Conservation (phyloP, 2,797 vertebrate species). For the Cercopithecus petaurista region DNA sequence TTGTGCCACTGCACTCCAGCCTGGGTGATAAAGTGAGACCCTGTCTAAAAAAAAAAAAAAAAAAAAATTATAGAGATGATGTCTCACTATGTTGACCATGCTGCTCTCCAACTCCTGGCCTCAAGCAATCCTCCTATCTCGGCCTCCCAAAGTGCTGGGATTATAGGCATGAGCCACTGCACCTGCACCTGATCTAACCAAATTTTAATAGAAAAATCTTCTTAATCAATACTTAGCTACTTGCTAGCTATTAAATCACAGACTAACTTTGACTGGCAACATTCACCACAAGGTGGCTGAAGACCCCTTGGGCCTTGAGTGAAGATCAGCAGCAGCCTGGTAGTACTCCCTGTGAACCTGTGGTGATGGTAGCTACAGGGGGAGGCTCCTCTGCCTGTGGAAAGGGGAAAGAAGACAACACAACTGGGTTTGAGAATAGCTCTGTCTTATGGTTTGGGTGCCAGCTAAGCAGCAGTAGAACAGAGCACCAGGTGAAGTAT, state of each 20-base stretch:
- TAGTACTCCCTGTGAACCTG: background rate
- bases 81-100: background rate
- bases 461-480: background rate
- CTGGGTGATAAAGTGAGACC: background rate
- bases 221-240: background rate
- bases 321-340: background rate
- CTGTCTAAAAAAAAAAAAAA: background rate
- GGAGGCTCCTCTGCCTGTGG: background rate
- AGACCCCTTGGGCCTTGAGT: background rate
- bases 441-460: background rate
- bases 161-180: too few species aligned
- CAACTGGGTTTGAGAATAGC: background rate
- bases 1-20: background rate
- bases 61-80: background rate
- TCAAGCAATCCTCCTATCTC: background rate
- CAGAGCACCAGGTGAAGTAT: background rate
- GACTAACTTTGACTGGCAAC: background rate
- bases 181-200: background rate
- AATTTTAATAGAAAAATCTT: background rate
- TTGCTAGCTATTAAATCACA: background rate
- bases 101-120: background rate
- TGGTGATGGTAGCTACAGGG: background rate
- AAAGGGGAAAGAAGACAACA: background rate
- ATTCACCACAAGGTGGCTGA: background rate
- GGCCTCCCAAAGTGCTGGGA: background rate